Evolutionary conservation across 2,888 invertebrate genomes (phyloP), one percentile per base, ranked within the genome.

Genomic region (Drosophila demipolita): DNA sequence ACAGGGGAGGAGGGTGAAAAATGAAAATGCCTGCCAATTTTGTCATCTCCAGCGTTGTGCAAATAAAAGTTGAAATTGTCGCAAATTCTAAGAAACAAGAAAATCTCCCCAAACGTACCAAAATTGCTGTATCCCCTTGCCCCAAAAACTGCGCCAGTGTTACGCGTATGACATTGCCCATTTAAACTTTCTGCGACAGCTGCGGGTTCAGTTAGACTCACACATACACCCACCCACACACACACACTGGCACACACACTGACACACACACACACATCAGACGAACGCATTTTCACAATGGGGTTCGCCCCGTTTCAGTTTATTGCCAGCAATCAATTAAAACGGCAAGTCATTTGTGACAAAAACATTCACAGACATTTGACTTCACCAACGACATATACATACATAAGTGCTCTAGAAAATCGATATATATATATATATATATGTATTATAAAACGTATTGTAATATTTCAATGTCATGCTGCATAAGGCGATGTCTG

Each of bases 291-390:
- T 45, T 23, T 35, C 55, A 72, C 68, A 78, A 81, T 63, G 81
- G 89, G 75, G 7, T 15, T 45, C 85, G 89, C 78, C 86, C 57
- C 26, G 26, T n/a, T 90, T 85, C 88, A 82, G 86, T 87, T 86
- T 86, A 86, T 86, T 86, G 90, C 85, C 83, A 71, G 90, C 88
- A 88, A 86, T 86, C 85, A 90, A 86, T 86, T 86, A 86, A 86
- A 86, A 86, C 86, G 83, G 83, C 86, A 90, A 86, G 89, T 86
- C 90, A 86, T 86, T 86, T 86, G 90, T 90, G 90, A 86, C 90
- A 86, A 90, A 86, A 86, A 80, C 90, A 85, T 88, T 85, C 86
- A 66, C 90, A 88, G 86, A 85, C 88, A 88, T 85, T 89, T 88
- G 80, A 88, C 88, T 85, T 87, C 74, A 63, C 58, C 15, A 29